A percentile compares a stretch with the other conserved stretches of the same genome.
phyloP scores from a whole-genome alignment of 2,797 vertebrate species.

The Apodemus agrarius region DNA sequence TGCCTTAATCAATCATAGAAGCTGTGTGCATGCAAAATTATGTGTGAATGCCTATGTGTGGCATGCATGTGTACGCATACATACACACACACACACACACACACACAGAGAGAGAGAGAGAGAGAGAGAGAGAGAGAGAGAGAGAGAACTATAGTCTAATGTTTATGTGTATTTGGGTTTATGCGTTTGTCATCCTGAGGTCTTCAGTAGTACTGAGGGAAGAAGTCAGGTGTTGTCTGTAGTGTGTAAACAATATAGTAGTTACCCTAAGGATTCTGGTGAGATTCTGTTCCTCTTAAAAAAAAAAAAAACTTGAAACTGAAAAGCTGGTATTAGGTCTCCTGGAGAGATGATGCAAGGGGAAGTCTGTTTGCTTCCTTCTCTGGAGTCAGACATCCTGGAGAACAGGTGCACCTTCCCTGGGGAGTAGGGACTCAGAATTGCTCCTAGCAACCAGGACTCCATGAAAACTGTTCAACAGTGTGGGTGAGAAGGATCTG shows the following conservation, averaged over 20 bases:
- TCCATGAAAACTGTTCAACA: neutral
- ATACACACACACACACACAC: too few relatives aligned
- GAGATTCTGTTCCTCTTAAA: neutral
- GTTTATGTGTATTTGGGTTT: neutral
- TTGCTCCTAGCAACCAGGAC: neutral
- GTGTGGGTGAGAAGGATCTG: neutral
- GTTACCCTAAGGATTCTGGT: neutral
- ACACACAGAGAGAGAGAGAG: too few relatives aligned
- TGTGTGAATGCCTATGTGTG: neutral
- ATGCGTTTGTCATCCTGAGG: neutral
- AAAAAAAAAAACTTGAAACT: neutral
- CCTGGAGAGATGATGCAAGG: neutral
- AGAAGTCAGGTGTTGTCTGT: neutral
- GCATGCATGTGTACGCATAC: neutral
- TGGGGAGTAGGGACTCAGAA: neutral
- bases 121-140: too few relatives aligned
- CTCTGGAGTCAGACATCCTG: neutral
- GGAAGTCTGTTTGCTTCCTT: neutral
- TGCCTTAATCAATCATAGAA: neutral
- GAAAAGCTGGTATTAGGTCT: neutral
- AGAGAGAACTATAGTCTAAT: neutral
- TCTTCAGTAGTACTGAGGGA: neutral
- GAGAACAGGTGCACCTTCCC: neutral
- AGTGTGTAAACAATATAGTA: fast-evolving
- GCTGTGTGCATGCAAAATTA: neutral